A percentile compares a stretch with the other conserved stretches of the same genome.
phyloP scores from a whole-genome alignment of 2,113 vertebrate genomes.

The Hippopotamus amphibius region DNA sequence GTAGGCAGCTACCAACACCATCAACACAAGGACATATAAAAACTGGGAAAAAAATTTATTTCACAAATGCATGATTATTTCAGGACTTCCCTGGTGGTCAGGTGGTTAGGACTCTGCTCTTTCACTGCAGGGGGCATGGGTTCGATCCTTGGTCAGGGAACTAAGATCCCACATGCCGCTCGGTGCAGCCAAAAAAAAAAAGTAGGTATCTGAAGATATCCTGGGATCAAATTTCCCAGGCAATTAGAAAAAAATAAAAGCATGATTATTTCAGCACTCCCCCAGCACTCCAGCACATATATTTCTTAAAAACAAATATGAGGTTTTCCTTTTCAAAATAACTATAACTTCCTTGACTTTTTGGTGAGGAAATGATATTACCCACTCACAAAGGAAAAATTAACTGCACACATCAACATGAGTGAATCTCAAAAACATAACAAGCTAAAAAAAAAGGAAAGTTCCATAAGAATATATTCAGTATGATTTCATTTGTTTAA shows the following conservation, averaged over 20 bases:
- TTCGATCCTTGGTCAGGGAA: too few relatives aligned
- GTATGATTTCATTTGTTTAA: slow-evolving; percentile 15
- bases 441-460: neutral
- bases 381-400: neutral
- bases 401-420: neutral
- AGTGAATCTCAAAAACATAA: neutral
- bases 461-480: neutral
- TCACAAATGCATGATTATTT: neutral
- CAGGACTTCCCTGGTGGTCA: neutral
- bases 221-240: too few relatives aligned
- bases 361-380: neutral
- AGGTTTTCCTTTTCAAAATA: slow-evolving; percentile 31
- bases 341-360: neutral
- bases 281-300: neutral
- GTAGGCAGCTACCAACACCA: neutral
- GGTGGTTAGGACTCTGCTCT: too few relatives aligned
- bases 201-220: too few relatives aligned
- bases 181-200: too few relatives aligned
- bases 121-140: too few relatives aligned
- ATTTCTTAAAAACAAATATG: neutral
- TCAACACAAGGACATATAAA: neutral
- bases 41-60: neutral
- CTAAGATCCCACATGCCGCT: too few relatives aligned
- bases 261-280: neutral
- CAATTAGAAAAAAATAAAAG: too few relatives aligned